phyloP scores from a whole-genome alignment of 2,113 vertebrate species.

The Sciurus niger region DNA sequence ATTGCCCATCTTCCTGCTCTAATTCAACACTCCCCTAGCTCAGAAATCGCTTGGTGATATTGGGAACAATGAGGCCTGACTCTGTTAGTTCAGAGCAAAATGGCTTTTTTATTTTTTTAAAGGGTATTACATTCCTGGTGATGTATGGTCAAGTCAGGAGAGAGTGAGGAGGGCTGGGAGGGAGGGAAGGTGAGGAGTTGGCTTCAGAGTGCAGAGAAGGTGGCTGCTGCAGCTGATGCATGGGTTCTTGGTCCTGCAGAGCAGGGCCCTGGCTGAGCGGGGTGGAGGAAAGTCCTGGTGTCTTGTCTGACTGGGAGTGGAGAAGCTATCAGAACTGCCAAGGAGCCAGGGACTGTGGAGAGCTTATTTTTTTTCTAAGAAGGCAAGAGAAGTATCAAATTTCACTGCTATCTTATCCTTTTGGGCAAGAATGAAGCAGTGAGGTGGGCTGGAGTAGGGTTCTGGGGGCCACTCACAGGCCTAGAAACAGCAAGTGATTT shows the following conservation, averaged over 20 bases:
- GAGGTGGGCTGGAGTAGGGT: background rate
- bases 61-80: conserved; percentile 80
- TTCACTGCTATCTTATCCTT: background rate
- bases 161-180: background rate
- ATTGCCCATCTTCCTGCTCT: conserved; percentile 56
- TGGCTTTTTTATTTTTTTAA: conserved; percentile 14
- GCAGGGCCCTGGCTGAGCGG: background rate
- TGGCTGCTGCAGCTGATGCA: background rate
- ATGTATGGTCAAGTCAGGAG: conserved; percentile 50
- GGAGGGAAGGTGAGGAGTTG: background rate
- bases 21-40: conserved; percentile 66
- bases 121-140: conserved; percentile 63
- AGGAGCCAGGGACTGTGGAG: background rate
- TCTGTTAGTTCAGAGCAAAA: conserved; percentile 72
- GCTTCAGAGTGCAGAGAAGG: background rate
- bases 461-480: background rate
- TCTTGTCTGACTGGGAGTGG: background rate
- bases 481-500: background rate
- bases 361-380: background rate
- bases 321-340: background rate
- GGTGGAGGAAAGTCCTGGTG: background rate
- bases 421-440: background rate
- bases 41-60: conserved; percentile 73
- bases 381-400: background rate
- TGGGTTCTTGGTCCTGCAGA: background rate